phyloP scores from a whole-genome alignment of 2,113 vertebrate genomes.

The Cyprinodon brontotheroides region DNA sequence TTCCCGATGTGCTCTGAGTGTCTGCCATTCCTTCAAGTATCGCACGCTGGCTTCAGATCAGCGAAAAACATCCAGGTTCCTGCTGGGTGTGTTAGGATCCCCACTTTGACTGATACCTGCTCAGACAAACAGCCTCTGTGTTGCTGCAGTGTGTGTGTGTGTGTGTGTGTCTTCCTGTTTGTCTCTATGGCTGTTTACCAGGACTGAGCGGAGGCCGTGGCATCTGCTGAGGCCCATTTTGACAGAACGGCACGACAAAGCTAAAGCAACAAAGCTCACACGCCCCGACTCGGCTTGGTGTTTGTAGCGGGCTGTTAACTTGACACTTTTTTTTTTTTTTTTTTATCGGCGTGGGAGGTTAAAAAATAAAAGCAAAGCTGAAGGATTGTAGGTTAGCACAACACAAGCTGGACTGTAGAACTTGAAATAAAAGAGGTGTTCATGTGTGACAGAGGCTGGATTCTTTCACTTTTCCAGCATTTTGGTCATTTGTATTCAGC shows the following conservation, averaged over 20 bases:
- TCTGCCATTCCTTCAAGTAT: constrained; percentile 49
- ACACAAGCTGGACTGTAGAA: constrained; percentile 19
- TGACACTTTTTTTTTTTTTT: constrained; percentile 4
- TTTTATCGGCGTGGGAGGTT: constrained; percentile 8
- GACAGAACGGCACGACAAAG: constrained; percentile 31
- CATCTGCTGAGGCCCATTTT: constrained; percentile 53
- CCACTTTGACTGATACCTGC: constrained; percentile 55
- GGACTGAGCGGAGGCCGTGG: constrained; percentile 40
- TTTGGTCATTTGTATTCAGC: constrained; percentile 2
- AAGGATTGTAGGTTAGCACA: constrained; percentile 12
- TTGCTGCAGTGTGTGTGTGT: constrained; percentile 41
- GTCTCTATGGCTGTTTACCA: constrained; percentile 52
- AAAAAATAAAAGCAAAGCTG: constrained; percentile 25
- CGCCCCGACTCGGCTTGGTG: constrained; percentile 36
- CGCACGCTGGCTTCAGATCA: constrained; percentile 43
- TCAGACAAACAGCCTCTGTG: constrained; percentile 34
- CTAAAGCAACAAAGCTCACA: constrained; percentile 41
- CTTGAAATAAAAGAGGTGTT: constrained; percentile 23
- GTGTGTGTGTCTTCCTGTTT: constrained; percentile 41
- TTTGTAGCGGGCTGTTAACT: constrained; percentile 32
- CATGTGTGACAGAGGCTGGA: constrained; percentile 3
- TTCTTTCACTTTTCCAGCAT: not conserved
- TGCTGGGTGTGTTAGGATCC: constrained; percentile 50
- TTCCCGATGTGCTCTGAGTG: constrained; percentile 51
- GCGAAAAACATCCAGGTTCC: constrained; percentile 51